A percentile compares a stretch with the other conserved stretches of the same genome.
These are phyloP conservation scores for Parnassius apollo DNA, from an alignment of 2,888 invertebrate species.

Conservation along the genomic window DNA sequence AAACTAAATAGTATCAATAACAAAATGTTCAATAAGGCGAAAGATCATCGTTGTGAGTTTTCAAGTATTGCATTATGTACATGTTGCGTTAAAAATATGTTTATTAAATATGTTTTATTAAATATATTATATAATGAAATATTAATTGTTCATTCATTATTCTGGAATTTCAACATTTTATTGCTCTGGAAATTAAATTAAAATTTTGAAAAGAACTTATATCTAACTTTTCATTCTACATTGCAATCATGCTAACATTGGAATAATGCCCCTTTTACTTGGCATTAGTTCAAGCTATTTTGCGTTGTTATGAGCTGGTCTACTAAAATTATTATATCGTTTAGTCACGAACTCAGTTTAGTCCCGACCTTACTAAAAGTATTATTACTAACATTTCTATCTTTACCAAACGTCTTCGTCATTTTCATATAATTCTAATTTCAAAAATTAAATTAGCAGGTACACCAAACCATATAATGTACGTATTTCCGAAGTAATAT, in stretches of 20 bases:
- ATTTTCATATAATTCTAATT: background rate
- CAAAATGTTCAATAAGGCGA: too few species aligned
- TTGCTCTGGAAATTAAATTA: background rate
- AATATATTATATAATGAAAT: too few species aligned
- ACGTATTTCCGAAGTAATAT: background rate
- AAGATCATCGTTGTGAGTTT: too few species aligned
- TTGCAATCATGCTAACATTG: conserved; percentile 47
- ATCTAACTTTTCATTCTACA: conserved; percentile 35
- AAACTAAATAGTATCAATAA: too few species aligned
- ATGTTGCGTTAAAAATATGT: too few species aligned
- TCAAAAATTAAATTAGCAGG: background rate
- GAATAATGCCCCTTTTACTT: conserved; percentile 57
- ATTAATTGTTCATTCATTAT: too few species aligned
- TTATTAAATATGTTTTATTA: too few species aligned
- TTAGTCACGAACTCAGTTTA: conserved; percentile 39
- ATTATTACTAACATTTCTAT: background rate
- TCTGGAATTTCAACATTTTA: too few species aligned
- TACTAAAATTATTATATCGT: conserved; percentile 56
- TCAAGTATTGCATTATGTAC: too few species aligned
- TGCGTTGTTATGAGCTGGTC: conserved; percentile 57
- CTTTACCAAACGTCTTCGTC: background rate
- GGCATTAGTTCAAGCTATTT: conserved; percentile 65
- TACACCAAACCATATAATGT: background rate
- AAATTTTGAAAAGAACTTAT: background rate
- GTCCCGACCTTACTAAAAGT: conserved; percentile 8